These are phyloP conservation scores for Catharus fuscescens DNA, from an alignment of 2,113 vertebrate species.

Conservation along the genomic window DNA sequence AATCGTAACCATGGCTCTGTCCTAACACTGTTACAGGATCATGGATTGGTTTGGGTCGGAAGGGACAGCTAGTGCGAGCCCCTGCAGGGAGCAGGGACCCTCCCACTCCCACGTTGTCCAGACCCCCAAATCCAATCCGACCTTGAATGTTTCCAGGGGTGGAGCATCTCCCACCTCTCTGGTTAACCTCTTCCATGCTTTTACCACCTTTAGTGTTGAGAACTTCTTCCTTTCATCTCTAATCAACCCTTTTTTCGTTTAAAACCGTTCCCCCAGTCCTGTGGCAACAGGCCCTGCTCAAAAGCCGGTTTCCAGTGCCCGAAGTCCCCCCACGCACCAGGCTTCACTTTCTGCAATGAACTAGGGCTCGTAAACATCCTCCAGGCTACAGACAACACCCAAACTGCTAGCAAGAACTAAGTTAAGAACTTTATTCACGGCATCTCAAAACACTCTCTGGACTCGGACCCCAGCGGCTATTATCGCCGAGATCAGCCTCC, in stretches of 20 bases:
- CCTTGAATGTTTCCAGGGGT: not conserved
- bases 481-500: not conserved
- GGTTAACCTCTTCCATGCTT: not conserved
- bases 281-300: not conserved
- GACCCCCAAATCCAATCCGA: not conserved
- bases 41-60: not conserved
- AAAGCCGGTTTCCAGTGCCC: not conserved
- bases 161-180: not conserved
- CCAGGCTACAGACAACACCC: not conserved
- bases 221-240: not conserved
- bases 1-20: not conserved
- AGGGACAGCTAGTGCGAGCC: not conserved
- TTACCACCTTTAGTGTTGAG: not conserved
- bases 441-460: not conserved
- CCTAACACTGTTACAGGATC: not conserved
- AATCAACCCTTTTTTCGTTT: not conserved
- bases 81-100: not conserved
- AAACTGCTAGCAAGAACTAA: not conserved
- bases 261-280: not conserved
- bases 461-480: accelerated
- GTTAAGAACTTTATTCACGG: not conserved
- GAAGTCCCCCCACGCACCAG: accelerated
- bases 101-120: not conserved
- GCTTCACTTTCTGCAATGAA: not conserved
- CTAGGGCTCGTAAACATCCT: too few relatives aligned